A percentile compares a stretch with the other conserved stretches of the same genome.
Evolutionary conservation across 2,888 invertebrate genomes (phyloP).

Genomic region (Oligia fasciuncula): DNA sequence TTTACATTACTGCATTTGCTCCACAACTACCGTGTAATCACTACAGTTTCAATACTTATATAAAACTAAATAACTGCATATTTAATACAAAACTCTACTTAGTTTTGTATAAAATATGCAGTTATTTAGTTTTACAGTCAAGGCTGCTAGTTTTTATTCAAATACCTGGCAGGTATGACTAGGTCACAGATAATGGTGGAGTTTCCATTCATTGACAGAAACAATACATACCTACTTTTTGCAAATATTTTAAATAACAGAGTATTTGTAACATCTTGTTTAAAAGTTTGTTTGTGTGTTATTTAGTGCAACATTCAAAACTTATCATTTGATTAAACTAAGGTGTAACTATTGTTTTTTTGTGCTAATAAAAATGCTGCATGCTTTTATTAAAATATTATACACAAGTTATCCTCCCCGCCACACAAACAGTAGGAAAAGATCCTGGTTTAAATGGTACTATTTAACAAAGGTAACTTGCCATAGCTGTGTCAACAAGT

Average conservation of each 20-base stretch:
- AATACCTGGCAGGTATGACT: slow-evolving; percentile 32
- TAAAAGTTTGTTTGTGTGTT: background rate
- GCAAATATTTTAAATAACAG: slow-evolving; percentile 44
- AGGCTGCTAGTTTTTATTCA: slow-evolving; percentile 46
- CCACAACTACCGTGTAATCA: background rate
- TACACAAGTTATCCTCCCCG: background rate
- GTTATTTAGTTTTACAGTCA: slow-evolving; percentile 47
- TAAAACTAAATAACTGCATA: no score
- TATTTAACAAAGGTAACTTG: background rate
- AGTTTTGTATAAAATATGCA: slow-evolving; percentile 36
- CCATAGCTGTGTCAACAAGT: background rate
- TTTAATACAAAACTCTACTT: background rate
- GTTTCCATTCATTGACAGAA: slow-evolving; percentile 39
- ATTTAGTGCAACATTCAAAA: slow-evolving; percentile 3
- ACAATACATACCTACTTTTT: slow-evolving; percentile 6
- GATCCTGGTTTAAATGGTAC: background rate
- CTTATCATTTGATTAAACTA: background rate
- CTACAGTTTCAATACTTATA: background rate
- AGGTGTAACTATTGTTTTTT: background rate
- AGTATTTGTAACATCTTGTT: background rate
- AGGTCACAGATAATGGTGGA: slow-evolving; percentile 45
- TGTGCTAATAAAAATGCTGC: background rate
- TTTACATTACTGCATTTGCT: background rate
- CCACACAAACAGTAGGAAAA: background rate
- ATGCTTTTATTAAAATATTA: background rate